phyloP scores from a whole-genome alignment of 2,797 vertebrate species.

The Garrulus glandarius region DNA sequence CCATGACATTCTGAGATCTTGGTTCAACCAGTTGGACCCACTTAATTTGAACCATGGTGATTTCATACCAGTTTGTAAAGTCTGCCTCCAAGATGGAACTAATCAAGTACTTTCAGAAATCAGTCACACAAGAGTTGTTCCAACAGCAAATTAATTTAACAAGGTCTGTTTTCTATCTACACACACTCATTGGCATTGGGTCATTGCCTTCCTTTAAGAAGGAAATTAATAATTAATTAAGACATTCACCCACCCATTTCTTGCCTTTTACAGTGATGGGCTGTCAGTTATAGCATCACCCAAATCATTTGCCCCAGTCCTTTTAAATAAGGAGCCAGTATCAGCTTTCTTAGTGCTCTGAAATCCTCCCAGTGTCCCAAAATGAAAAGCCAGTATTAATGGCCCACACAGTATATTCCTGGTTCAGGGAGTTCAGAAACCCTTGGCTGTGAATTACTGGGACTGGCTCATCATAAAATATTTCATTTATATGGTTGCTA shows the following conservation, averaged over 20 bases:
- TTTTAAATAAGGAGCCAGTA: neutral
- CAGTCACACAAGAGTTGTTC: neutral
- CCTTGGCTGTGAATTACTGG: neutral
- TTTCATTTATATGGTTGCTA: neutral
- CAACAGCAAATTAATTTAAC: neutral
- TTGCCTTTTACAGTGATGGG: neutral
- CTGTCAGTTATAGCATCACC: neutral
- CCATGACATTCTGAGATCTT: neutral
- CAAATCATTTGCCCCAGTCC: neutral
- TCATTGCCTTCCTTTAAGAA: neutral
- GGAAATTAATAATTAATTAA: neutral
- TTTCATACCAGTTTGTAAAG: neutral
- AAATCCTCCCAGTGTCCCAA: neutral
- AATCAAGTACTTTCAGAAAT: neutral
- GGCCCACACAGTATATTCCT: accelerated
- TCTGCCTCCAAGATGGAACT: neutral
- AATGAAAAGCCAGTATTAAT: neutral
- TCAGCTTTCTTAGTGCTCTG: neutral
- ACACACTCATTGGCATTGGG: neutral
- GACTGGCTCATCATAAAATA: neutral
- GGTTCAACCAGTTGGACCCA: neutral
- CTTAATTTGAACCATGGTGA: neutral
- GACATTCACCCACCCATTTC: neutral
- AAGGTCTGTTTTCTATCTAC: neutral
- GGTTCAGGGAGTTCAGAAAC: neutral